These are phyloP conservation scores for Drosophila funebris DNA, from an alignment of 1,140 invertebrate genomes.

Conservation along the genomic window DNA sequence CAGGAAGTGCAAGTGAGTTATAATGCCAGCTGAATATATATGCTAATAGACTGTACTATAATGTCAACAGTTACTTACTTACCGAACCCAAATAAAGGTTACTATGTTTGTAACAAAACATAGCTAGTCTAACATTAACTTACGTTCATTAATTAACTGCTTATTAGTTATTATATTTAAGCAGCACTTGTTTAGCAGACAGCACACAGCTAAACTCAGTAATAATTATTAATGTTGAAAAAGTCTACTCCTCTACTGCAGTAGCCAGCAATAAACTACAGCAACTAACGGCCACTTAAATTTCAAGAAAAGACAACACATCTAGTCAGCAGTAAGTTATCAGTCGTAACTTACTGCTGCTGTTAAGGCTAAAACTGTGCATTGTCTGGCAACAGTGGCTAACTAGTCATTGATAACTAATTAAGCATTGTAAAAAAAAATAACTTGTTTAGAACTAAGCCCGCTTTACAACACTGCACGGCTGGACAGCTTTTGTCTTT, in stretches of 20 bases:
- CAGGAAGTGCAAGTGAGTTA: conserved; percentile 57
- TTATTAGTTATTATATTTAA: not conserved
- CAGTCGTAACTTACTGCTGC: too few relatives aligned
- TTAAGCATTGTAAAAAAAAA: not conserved
- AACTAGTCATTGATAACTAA: not conserved
- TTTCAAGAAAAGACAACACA: not conserved
- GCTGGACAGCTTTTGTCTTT: not conserved
- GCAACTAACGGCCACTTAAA: not conserved
- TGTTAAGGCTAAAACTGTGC: too few relatives aligned
- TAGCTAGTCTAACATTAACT: not conserved
- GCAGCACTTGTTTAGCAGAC: not conserved
- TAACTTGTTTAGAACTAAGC: not conserved
- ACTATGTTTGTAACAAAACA: not conserved
- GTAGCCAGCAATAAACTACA: not conserved
- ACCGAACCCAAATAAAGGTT: not conserved
- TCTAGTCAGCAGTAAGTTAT: not conserved
- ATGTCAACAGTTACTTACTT: conserved; percentile 44
- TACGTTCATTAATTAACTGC: not conserved
- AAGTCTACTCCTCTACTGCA: too few relatives aligned
- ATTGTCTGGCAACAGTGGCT: too few relatives aligned
- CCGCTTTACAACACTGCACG: not conserved
- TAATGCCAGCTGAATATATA: conserved; percentile 20
- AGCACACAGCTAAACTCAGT: too few relatives aligned
- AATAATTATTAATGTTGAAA: not conserved
- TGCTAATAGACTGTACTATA: conserved; percentile 51